Evolutionary conservation across 2,797 vertebrate species (phyloP), one percentile per base, ranked within the genome.

Genomic region (Salmo trutta): DNA sequence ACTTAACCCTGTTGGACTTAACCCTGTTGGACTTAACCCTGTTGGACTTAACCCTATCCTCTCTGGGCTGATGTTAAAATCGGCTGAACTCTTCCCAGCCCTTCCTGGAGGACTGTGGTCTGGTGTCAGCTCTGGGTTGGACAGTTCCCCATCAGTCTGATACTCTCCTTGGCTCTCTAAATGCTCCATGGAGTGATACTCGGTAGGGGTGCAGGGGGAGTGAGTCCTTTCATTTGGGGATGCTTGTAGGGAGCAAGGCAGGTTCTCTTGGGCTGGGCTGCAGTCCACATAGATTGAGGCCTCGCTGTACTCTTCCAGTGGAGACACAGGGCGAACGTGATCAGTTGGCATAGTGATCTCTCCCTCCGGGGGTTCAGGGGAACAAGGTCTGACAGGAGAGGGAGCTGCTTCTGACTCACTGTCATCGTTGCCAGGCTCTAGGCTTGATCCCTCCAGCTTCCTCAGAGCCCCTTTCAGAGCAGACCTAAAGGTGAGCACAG

Each of bases 381-480:
- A 51, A 17, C 87, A 89, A 5, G 27, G 4, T 82, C 89, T 93
- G 64, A 81, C 84, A 33, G 81, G 82, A 33, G 92, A 92, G 72
- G 85, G 83, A 36, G 90, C 88, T 71, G 90, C 86, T 53, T 93
- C 89, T 51, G 88, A 92, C 21, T 88, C 92, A 78, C 69, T 72
- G 12, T 92, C 93, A 77, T 94, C 94, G 80, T 93, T 87, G 67
- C 89, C 84, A 74, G 80, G 91, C 77, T 96, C 94, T 10, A 91
- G 81, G 82, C 90, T 92, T 15, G 90, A 90, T 1, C 88, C 92
- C 24, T 98, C 97, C 78, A 96, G 85, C 79, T 96, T 97, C 85
- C 95, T 95, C 86, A 98, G 95, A 36, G 96, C 97, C 17, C 96
- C 95, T 79, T 95, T 96, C 51, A 98, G 90, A 81, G 96, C 95